Conservation (phyloP, 2,113 vertebrate genomes). For the Paradoxurus hermaphroditus region DNA sequence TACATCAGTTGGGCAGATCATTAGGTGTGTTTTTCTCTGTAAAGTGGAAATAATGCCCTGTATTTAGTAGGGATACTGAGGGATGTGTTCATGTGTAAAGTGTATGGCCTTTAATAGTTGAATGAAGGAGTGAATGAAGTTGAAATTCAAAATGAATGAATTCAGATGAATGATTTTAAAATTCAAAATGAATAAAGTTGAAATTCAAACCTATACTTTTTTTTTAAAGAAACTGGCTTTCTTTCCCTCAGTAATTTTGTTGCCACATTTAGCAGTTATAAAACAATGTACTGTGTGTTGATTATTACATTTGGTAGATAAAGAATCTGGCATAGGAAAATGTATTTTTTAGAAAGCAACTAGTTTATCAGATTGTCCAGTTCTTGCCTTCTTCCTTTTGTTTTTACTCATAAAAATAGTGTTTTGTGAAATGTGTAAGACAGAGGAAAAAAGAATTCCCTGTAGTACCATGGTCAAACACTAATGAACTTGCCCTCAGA, state of each 20-base stretch:
- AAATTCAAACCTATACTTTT: neutral
- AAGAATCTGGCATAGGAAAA: neutral
- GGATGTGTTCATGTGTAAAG: conserved; percentile 9
- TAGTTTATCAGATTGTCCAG: neutral
- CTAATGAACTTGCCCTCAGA: conserved; percentile 86
- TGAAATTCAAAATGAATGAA: neutral
- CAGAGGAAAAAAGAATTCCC: conserved; percentile 80
- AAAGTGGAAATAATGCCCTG: neutral
- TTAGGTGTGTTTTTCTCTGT: conserved; percentile 11
- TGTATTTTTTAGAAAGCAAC: neutral
- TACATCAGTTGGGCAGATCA: neutral
- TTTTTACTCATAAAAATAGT: conserved; percentile 7
- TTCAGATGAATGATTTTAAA: too few species aligned
- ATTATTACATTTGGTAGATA: neutral
- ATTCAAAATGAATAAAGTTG: neutral
- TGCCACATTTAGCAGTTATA: neutral
- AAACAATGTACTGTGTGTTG: neutral
- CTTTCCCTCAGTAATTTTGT: neutral
- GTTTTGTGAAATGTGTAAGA: conserved; percentile 8
- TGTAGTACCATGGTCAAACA: conserved; percentile 85
- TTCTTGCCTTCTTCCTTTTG: neutral
- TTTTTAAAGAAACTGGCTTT: neutral
- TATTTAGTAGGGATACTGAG: neutral
- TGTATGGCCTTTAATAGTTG: neutral
- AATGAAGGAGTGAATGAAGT: neutral